Conservation (phyloP, 2,888 invertebrate genomes). For the Hirtodrosophila trivittata region DNA sequence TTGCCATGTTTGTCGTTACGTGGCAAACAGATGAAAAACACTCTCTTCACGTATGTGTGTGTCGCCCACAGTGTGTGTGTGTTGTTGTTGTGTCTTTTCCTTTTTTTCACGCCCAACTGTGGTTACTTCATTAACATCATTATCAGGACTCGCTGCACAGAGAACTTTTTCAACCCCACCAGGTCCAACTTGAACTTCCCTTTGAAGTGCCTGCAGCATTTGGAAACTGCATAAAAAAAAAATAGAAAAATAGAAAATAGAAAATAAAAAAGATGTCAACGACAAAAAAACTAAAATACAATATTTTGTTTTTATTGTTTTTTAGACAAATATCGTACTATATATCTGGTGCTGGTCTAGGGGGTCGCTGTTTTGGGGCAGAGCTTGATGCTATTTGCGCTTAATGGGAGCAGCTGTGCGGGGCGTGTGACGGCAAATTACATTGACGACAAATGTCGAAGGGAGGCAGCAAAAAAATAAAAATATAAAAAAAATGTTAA, state of each 20-base stretch:
- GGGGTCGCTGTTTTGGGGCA: neutral
- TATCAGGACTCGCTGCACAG: conserved; percentile 26
- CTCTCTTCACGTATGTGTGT: neutral
- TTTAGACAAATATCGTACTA: conserved; percentile 3
- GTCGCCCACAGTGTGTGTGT: no score
- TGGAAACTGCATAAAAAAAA: conserved; percentile 25
- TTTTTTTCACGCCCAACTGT: conserved; percentile 36
- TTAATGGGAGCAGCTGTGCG: conserved; percentile 55
- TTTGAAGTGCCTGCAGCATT: conserved; percentile 16
- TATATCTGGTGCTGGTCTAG: neutral
- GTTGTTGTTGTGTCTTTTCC: no score
- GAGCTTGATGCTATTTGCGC: conserved; percentile 25
- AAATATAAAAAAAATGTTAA: conserved; percentile 22
- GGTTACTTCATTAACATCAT: conserved; percentile 69
- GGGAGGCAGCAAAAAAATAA: conserved; percentile 7
- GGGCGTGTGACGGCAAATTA: conserved; percentile 58
- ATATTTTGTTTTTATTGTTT: neutral
- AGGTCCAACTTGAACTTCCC: no score
- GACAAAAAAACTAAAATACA: conserved; percentile 2
- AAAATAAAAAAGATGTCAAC: conserved; percentile 6
- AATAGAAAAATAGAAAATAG: neutral
- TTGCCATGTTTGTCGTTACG: conserved; percentile 56
- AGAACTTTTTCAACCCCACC: neutral
- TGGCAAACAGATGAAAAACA: conserved; percentile 63
- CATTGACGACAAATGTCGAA: conserved; percentile 67